These are phyloP conservation scores for Spatulosminthurus flaviceps DNA, from an alignment of 2,888 invertebrate genomes.

Conservation along the genomic window DNA sequence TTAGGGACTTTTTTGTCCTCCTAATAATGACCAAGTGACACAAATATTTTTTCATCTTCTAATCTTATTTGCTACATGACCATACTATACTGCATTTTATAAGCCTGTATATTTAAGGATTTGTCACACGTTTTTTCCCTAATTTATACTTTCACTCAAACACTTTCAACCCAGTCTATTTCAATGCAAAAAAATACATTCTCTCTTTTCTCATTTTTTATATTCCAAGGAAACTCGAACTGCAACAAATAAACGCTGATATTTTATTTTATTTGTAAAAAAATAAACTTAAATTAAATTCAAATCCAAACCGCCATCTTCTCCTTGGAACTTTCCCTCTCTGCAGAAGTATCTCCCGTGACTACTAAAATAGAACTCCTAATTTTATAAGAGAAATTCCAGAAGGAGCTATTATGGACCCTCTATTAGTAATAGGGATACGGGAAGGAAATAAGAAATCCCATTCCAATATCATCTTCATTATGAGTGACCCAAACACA, in stretches of 20 bases:
- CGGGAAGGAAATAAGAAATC: slow-evolving; percentile 10
- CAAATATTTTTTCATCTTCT: slow-evolving; percentile 8
- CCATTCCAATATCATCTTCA: background rate
- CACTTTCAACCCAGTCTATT: background rate
- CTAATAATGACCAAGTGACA: slow-evolving; percentile 9
- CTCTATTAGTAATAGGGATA: no score
- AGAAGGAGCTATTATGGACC: no score
- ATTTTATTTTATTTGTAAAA: no score
- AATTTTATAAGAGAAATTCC: no score
- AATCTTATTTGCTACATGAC: slow-evolving; percentile 5
- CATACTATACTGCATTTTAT: no score
- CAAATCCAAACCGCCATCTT: slow-evolving; percentile 12
- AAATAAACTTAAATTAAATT: background rate
- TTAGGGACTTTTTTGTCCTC: background rate
- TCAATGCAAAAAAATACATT: no score
- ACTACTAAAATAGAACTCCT: background rate
- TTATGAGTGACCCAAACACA: background rate
- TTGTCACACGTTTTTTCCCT: background rate
- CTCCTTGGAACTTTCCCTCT: background rate
- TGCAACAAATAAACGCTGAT: no score
- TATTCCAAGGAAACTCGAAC: no score
- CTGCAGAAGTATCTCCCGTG: background rate
- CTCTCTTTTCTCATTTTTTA: no score
- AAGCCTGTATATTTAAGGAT: no score
- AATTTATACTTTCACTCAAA: background rate